A percentile compares a stretch with the other conserved stretches of the same genome.
phyloP scores from a whole-genome alignment of 2,113 vertebrate species.

The Tonatia bakeri region DNA sequence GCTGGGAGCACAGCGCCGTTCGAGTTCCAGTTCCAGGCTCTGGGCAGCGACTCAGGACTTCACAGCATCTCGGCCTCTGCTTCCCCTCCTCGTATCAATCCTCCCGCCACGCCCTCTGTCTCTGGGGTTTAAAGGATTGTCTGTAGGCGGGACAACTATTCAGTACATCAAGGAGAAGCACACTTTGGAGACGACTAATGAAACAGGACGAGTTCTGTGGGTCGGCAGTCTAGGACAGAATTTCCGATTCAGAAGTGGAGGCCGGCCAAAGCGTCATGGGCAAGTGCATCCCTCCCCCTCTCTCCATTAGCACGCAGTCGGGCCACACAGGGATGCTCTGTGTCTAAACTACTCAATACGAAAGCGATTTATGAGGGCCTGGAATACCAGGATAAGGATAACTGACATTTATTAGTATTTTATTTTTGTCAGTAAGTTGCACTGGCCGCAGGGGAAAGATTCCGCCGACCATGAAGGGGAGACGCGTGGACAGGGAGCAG shows the following conservation, averaged over 20 bases:
- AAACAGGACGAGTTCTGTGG: slow-evolving; percentile 59
- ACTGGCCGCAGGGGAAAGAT: background rate
- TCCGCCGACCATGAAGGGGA: background rate
- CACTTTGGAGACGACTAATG: slow-evolving; percentile 67
- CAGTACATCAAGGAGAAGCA: slow-evolving; percentile 61
- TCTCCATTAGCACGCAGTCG: background rate
- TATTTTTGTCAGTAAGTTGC: background rate
- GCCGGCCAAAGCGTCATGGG: slow-evolving; percentile 51
- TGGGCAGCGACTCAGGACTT: slow-evolving; percentile 39
- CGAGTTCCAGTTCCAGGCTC: slow-evolving; percentile 34
- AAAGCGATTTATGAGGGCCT: background rate
- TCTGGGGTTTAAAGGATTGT: slow-evolving; percentile 52
- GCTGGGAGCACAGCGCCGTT: background rate
- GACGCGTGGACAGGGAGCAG: background rate
- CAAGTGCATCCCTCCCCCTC: slow-evolving; percentile 31
- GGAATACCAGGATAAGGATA: background rate
- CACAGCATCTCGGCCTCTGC: slow-evolving; percentile 38
- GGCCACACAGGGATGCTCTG: background rate
- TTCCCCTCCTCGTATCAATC: slow-evolving; percentile 60
- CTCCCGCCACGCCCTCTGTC: slow-evolving; percentile 52
- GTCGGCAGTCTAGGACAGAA: slow-evolving; percentile 54
- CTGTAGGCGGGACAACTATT: slow-evolving; percentile 56
- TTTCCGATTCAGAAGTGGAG: slow-evolving; percentile 59
- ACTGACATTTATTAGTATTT: background rate
- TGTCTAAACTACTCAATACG: slow-evolving; percentile 27